Evolutionary conservation across 2,888 invertebrate species (phyloP).

Genomic region (Macrophya annulata): DNA sequence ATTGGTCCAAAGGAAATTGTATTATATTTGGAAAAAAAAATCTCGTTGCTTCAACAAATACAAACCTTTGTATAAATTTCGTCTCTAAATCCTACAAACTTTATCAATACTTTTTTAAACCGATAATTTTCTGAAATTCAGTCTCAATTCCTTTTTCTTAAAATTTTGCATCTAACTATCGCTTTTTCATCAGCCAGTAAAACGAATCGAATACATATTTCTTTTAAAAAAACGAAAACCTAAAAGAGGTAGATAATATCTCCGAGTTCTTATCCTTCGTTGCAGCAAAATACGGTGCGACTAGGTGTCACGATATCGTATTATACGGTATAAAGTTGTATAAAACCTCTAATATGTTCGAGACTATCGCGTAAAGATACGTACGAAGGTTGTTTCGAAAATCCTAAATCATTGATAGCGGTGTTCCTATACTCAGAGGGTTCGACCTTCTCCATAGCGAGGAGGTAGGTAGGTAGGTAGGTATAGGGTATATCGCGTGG

Average conservation of each 20-base stretch:
- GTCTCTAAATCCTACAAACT: too few species aligned
- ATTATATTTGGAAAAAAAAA: too few species aligned
- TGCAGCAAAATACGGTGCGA: background rate
- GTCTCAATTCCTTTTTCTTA: background rate
- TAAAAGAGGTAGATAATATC: background rate
- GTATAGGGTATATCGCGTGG: slow-evolving; percentile 17
- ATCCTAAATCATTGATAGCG: slow-evolving; percentile 58
- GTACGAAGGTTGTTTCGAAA: slow-evolving; percentile 49
- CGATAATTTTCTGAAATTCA: too few species aligned
- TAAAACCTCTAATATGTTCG: slow-evolving; percentile 54
- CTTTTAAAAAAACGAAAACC: background rate
- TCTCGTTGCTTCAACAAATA: too few species aligned
- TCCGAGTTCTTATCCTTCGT: slow-evolving; percentile 16
- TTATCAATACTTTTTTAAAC: too few species aligned
- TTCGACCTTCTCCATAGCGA: background rate
- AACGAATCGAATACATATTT: background rate
- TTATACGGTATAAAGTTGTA: slow-evolving; percentile 16
- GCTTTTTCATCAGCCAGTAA: background rate
- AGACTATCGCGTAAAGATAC: slow-evolving; percentile 52
- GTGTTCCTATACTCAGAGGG: background rate
- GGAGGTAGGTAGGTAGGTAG: slow-evolving; percentile 4
- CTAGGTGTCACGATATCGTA: background rate
- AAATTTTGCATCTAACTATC: background rate
- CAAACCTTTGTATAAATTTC: too few species aligned
- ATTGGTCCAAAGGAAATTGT: too few species aligned